phyloP scores from a whole-genome alignment of 2,113 vertebrate species.

The Rhinichthys klamathensis region DNA sequence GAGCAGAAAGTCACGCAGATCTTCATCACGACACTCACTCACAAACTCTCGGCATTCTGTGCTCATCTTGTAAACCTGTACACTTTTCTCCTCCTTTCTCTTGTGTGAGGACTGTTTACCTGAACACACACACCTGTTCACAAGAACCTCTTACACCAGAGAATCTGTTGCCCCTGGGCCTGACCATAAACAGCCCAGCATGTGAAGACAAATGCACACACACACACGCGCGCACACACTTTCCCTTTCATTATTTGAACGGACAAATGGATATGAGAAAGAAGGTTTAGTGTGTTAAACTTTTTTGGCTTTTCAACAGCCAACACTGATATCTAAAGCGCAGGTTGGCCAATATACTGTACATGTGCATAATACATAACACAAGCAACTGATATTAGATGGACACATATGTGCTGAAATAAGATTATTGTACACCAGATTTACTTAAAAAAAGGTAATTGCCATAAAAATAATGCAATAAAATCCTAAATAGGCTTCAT shows the following conservation, averaged over 20 bases:
- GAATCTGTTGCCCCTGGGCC: constrained; percentile 76
- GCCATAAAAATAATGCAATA: not conserved
- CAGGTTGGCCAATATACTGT: not conserved
- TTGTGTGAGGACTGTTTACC: constrained; percentile 65
- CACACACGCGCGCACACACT: not conserved
- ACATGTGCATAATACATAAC: not conserved
- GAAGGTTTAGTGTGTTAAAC: constrained; percentile 15
- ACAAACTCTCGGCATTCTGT: constrained; percentile 36
- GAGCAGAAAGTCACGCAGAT: constrained; percentile 32
- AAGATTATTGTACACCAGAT: not conserved
- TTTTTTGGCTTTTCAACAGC: not conserved
- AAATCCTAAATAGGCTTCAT: not conserved
- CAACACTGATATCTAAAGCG: not conserved
- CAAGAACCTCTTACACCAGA: constrained; percentile 60
- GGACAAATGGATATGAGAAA: constrained; percentile 16
- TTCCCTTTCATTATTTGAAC: constrained; percentile 7
- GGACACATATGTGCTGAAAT: not conserved
- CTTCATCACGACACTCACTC: constrained; percentile 62
- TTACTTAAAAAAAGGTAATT: not conserved
- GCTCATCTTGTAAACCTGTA: constrained; percentile 58
- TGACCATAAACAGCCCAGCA: constrained; percentile 70
- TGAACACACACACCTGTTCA: constrained; percentile 74
- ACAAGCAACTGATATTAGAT: not conserved
- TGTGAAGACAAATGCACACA: constrained; percentile 42
- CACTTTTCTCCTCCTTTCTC: constrained; percentile 44